Base-by-base conservation (phyloP, 2,888 invertebrate genomes). In the Ophion ellenae region DNA sequence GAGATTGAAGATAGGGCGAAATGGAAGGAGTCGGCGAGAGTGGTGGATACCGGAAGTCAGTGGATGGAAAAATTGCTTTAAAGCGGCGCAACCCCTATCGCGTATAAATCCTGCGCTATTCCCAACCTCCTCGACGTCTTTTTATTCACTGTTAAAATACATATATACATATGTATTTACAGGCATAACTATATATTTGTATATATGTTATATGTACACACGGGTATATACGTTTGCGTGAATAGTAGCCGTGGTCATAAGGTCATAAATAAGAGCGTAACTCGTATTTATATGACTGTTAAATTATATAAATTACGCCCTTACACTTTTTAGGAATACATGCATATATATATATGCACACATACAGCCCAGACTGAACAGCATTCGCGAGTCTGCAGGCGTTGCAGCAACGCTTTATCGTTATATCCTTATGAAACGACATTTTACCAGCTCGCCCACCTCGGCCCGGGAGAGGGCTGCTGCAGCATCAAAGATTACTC, bases 341-440 rank as follows among this genome's bases (percentile, higher is more conserved):
- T 9, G 6, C 32, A 10, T n/a, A 17, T 40, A 28, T 40, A 28
- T 32, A 32, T 45, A 24, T 28, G 10, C 11, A 28, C 66, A 47
- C 66, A 24, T 63, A 57, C 11, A 14, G 45, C 40, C 85, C 82
- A 82, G 86, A 63, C 63, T 84, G 24, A 71, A 32, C 63, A 81
- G n/a, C 61, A 83, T 85, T 75, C 73, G 63, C 70, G 75, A 87
- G 88, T 87, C 87, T 69, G 85, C 78, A 53, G 79, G 80, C 89
- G 88, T 89, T 82, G 80, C 61, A 63, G 63, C 57, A 53, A 70
- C 85, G 86, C 83, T 89, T 87, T 85, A 86, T 86, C 89, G 87
- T 88, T 88, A 84, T 83, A 88, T 87, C 86, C 88, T 87, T 87
- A 88, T 82, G 83, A 87, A 88, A 86, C 86, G 78, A 40, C 85